Conservation (phyloP, 2,888 invertebrate genomes). For the Ectemnius cavifrons region DNA sequence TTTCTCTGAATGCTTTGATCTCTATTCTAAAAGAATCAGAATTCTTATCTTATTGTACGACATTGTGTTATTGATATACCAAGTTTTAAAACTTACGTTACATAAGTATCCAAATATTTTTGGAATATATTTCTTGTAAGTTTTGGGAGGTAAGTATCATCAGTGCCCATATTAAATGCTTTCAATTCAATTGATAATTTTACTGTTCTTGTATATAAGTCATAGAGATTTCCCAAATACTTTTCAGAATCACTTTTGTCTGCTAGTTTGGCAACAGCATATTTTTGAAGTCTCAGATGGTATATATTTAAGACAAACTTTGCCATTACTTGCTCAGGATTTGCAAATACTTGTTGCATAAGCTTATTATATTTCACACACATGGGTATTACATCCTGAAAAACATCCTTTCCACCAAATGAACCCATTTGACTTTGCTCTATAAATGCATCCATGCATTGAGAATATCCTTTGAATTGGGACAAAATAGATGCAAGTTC, state of each 20-base stretch:
- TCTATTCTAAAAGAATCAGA: conserved; percentile 81
- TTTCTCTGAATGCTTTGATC: conserved; percentile 87
- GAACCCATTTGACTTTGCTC: conserved; percentile 96
- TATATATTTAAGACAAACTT: conserved; percentile 98
- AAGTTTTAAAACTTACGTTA: conserved; percentile 79
- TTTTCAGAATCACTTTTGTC: conserved; percentile 91
- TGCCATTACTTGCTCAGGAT: conserved; percentile 98
- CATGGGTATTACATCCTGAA: conserved; percentile 92
- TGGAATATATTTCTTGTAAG: conserved; percentile 90
- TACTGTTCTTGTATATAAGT: conserved; percentile 91
- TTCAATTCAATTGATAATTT: conserved; percentile 87
- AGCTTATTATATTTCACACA: conserved; percentile 92
- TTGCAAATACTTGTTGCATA: conserved; percentile 94
- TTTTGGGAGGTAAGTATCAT: conserved; percentile 88
- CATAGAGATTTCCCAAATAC: conserved; percentile 92
- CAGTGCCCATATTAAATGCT: conserved; percentile 87
- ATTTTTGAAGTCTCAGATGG: conserved; percentile 92
- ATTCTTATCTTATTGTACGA: neutral
- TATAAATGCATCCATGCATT: conserved; percentile 97
- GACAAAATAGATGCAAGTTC: conserved; percentile 94
- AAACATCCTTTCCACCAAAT: conserved; percentile 92
- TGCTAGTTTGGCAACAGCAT: conserved; percentile 89
- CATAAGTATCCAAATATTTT: conserved; percentile 88
- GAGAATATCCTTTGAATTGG: conserved; percentile 97
- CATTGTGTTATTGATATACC: no score